These are phyloP conservation scores for Aphidius ervi DNA, from an alignment of 1,140 invertebrate genomes.

Conservation along the genomic window DNA sequence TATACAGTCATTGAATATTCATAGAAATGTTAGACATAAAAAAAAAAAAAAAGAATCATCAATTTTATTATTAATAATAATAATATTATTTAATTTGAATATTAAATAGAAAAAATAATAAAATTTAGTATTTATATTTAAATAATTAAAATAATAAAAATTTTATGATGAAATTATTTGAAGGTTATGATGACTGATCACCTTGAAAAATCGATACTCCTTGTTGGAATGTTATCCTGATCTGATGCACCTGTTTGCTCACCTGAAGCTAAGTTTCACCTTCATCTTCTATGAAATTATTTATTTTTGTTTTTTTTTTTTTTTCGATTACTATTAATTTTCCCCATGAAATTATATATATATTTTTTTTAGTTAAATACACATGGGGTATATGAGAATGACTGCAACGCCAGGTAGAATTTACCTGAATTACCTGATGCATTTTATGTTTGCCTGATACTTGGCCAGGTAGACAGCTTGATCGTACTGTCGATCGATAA, in stretches of 20 bases:
- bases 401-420: neutral
- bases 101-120: no score
- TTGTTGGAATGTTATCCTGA: constrained; percentile 37
- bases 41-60: no score
- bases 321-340: neutral
- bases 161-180: no score
- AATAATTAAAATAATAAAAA: no score
- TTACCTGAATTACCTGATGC: constrained; percentile 19
- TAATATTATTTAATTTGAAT: no score
- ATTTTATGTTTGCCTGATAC: constrained; percentile 24
- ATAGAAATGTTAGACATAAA: no score
- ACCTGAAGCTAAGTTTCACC: constrained; percentile 38
- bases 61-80: no score
- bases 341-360: neutral
- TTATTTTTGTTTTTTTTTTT: neutral
- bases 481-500: constrained; percentile 5
- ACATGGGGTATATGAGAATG: no score
- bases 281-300: neutral
- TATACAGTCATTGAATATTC: no score
- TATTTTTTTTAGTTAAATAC: no score
- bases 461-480: constrained; percentile 2
- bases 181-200: neutral
- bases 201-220: constrained; percentile 31
- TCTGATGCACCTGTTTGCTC: constrained; percentile 44
- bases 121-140: no score